A percentile compares a stretch with the other conserved stretches of the same genome.
phyloP scores from a whole-genome alignment of 2,888 invertebrate species.

The Eilema depressum region DNA sequence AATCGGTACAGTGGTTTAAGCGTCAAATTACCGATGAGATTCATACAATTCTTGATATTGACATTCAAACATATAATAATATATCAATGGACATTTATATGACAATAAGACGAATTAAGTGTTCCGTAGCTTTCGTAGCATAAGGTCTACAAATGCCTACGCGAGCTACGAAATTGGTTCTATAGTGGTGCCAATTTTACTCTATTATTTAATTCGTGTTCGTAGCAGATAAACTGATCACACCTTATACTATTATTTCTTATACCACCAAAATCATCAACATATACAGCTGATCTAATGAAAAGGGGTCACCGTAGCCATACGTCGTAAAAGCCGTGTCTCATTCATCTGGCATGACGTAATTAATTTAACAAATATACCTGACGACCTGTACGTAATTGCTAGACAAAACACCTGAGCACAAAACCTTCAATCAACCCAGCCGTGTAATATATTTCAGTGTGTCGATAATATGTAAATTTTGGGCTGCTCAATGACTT shows the following conservation, averaged over 20 bases:
- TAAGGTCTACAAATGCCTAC: not conserved
- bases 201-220: not conserved
- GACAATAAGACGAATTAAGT: not conserved
- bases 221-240: not conserved
- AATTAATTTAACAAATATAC: no score
- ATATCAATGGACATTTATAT: no score
- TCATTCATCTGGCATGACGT: no score
- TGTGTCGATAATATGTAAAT: constrained; percentile 1
- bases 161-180: not conserved
- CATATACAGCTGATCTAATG: not conserved
- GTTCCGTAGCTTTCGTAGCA: not conserved
- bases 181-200: not conserved
- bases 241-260: not conserved
- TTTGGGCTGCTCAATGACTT: constrained; percentile 11
- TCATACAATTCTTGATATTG: not conserved
- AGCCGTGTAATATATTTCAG: not conserved
- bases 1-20: no score
- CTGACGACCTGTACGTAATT: not conserved
- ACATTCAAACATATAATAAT: no score
- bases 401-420: not conserved
- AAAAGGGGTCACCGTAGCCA: no score
- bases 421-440: not conserved
- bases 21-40: no score
- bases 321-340: no score
- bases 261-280: not conserved